Evolutionary conservation across 2,888 invertebrate genomes (phyloP).

Genomic region (Ophioninae sp.): DNA sequence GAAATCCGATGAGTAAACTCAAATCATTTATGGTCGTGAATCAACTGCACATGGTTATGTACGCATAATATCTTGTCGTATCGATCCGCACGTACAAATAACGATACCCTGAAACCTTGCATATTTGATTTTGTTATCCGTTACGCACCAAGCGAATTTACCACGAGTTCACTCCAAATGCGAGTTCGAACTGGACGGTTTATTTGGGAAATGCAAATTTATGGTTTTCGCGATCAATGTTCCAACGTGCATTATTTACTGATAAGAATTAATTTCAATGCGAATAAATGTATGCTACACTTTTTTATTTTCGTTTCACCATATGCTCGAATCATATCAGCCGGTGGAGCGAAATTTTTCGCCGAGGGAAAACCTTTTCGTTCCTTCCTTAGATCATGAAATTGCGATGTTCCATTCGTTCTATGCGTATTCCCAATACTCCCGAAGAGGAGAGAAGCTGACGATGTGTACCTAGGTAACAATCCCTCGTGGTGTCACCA

Average conservation of each 20-base stretch:
- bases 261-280: neutral
- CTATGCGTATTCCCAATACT: conserved; percentile 19
- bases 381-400: neutral
- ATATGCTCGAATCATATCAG: conserved; percentile 24
- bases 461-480: conserved; percentile 4
- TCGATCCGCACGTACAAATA: neutral
- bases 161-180: neutral
- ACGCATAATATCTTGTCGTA: neutral
- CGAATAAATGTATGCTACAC: neutral
- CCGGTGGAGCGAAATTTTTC: conserved; percentile 40
- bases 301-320: conserved; percentile 14
- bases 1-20: neutral
- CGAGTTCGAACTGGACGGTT: neutral
- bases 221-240: neutral
- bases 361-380: neutral
- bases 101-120: neutral
- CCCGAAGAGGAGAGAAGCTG: neutral
- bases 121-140: neutral
- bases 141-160: neutral
- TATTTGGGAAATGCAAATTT: neutral
- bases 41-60: neutral
- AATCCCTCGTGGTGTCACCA: conserved; percentile 22
- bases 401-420: neutral
- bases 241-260: conserved; percentile 3
- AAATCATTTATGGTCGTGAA: neutral